Evolutionary conservation across 2,888 invertebrate genomes (phyloP), one percentile per base, ranked within the genome.

Genomic region (Carcina quercana): DNA sequence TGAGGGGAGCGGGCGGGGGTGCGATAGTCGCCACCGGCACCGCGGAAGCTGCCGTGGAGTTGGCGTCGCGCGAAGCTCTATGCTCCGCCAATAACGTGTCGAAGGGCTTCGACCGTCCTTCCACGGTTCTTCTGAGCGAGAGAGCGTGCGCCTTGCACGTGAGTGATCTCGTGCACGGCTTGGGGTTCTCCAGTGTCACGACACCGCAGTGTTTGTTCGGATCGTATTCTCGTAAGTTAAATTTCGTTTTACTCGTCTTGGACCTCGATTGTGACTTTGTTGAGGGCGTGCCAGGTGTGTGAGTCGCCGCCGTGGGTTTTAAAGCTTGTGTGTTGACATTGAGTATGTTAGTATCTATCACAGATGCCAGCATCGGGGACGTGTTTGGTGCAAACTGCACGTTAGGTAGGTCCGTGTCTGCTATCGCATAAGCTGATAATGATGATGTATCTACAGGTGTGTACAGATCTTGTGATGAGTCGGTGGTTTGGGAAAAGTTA

Each of bases 131-230:
- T 35, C 92, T 76, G 45, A 91, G 64, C 22, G 91, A 89, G 45
- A 92, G 76, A 12, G 92, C 89, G 61, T 89, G 89, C 20, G 88
- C 86, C 56, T 88, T 89, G 53, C 88, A 90, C 25, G 93, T 93
- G 34, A 94, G 85, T 12, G 93, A 93, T 37, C 94, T 82, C 30
- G 93, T 92, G 65, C 94, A 94, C 0, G 91, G 92, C 51, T 89
- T 89, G 3, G 85, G 84, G 40, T 86, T 88, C 43, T 91, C 91
- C 2, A 85, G 87, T 32, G 86, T 88, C 47, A 88, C 72, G 10
- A 94, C 94, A 2, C 94, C 95, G 65, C 94, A 94, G 61, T 94
- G 94, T 46, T 91, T 88, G 61, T 94, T 91, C 11, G 94, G 90
- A 67, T 94, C 92, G 71, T 91, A 94, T 59, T 92, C 91, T 38